Evolutionary conservation across 2,888 invertebrate genomes (phyloP).

Genomic region (Adelognathus sp.): DNA sequence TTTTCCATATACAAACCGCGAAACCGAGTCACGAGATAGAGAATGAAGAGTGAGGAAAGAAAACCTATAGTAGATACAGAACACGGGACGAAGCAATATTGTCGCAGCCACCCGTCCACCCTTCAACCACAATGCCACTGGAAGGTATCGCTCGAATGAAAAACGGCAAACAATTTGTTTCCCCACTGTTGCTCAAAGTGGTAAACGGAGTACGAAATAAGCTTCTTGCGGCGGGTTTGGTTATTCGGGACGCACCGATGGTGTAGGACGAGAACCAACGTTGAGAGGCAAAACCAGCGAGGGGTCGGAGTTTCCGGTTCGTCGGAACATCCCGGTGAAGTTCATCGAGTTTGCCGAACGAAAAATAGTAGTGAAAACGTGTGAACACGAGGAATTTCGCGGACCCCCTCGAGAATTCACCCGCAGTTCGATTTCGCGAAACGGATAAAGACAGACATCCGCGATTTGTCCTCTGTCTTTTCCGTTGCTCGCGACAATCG

Average conservation of each 20-base stretch:
- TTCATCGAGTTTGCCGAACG: conserved; percentile 11
- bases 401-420: conserved; percentile 24
- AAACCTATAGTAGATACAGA: conserved; percentile 38
- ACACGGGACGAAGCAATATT: conserved; percentile 34
- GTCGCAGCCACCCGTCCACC: conserved; percentile 1
- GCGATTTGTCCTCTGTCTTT: conserved; percentile 21
- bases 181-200: conserved; percentile 10
- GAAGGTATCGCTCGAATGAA: conserved; percentile 45
- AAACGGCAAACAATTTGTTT: conserved; percentile 41
- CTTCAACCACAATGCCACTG: conserved; percentile 4
- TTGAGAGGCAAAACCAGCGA: background rate
- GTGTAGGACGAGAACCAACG: background rate
- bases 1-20: conserved; percentile 12
- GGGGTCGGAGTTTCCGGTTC: conserved; percentile 9
- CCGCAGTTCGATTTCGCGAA: background rate
- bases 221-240: conserved; percentile 4
- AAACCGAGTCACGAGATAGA: background rate
- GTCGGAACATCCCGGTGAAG: conserved; percentile 5
- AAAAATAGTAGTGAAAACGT: conserved; percentile 8
- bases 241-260: background rate
- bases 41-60: conserved; percentile 20
- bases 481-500: conserved; percentile 7
- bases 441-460: conserved; percentile 27
- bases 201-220: conserved; percentile 29
- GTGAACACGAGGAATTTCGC: conserved; percentile 42